A percentile compares a stretch with the other conserved stretches of the same genome.
phyloP scores from a whole-genome alignment of 2,888 invertebrate genomes.

The Chymomyza caudatula region DNA sequence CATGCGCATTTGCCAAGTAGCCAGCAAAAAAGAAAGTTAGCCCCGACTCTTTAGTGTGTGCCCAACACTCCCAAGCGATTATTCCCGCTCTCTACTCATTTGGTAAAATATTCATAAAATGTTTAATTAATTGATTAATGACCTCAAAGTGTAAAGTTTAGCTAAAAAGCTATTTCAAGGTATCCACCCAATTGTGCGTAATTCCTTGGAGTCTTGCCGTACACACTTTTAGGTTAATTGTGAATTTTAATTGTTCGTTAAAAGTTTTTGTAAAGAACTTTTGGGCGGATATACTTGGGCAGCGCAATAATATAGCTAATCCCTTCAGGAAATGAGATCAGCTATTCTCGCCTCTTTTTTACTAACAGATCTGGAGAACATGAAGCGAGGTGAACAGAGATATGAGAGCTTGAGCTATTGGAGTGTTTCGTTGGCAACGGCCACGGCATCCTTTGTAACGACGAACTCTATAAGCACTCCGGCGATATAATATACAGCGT shows the following conservation, averaged over 20 bases:
- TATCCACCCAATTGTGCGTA: conserved; percentile 36
- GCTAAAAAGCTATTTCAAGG: conserved; percentile 44
- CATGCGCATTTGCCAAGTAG: conserved; percentile 57
- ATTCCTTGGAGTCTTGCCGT: conserved; percentile 22
- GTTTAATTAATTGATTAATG: conserved; percentile 74
- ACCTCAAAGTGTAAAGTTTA: conserved; percentile 55
- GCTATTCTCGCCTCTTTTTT: too few species aligned
- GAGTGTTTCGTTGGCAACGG: too few species aligned
- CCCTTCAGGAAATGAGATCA: background rate
- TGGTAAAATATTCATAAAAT: conserved; percentile 68
- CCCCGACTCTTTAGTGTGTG: background rate
- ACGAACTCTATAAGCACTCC: too few species aligned
- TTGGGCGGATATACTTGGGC: background rate
- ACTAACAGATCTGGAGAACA: too few species aligned
- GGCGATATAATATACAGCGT: too few species aligned
- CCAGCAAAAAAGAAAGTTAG: conserved; percentile 37
- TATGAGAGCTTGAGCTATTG: too few species aligned
- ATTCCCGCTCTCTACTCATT: conserved; percentile 24
- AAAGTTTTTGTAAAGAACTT: conserved; percentile 29
- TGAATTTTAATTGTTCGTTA: conserved; percentile 17
- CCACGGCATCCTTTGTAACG: too few species aligned
- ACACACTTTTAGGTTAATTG: conserved; percentile 16
- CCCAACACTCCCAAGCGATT: conserved; percentile 34
- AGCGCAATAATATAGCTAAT: background rate
- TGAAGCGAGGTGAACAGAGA: too few species aligned